These are phyloP conservation scores for Cephalopterus ornatus DNA, from an alignment of 2,113 vertebrate genomes.

Conservation along the genomic window DNA sequence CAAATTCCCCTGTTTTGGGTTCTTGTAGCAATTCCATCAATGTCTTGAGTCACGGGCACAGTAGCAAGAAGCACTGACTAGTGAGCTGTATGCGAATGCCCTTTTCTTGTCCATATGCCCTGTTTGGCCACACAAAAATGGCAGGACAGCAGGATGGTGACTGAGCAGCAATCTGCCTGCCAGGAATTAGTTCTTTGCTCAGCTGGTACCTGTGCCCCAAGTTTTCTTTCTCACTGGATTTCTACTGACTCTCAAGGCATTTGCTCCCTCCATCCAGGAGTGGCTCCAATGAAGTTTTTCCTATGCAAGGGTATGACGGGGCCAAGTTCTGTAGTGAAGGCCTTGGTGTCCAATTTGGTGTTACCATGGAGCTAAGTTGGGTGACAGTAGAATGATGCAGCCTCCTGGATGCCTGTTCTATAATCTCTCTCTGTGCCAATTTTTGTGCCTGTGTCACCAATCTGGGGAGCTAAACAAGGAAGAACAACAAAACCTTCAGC, in stretches of 20 bases:
- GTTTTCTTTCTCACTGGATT: background rate
- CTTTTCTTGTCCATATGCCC: accelerated
- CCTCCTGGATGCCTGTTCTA: background rate
- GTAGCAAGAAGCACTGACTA: background rate
- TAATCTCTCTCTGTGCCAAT: background rate
- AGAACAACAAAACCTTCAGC: background rate
- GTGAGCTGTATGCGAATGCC: accelerated
- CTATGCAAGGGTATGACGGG: background rate
- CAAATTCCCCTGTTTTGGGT: background rate
- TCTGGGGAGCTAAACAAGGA: background rate
- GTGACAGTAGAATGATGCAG: background rate
- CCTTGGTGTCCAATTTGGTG: accelerated
- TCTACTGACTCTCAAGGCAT: background rate
- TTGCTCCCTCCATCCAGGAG: background rate
- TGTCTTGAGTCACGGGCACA: accelerated
- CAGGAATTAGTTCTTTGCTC: background rate
- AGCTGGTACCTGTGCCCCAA: background rate
- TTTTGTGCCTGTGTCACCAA: background rate
- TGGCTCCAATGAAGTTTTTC: background rate
- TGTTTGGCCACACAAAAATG: background rate
- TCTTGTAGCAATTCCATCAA: background rate
- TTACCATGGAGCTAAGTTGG: background rate
- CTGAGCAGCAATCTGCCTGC: background rate
- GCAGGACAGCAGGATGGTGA: background rate
- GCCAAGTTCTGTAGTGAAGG: background rate